Percentiles rank a stretch among this genome's conserved stretches.
phyloP scores from a whole-genome alignment of 2,888 invertebrate species.

The Melanophora roralis region DNA sequence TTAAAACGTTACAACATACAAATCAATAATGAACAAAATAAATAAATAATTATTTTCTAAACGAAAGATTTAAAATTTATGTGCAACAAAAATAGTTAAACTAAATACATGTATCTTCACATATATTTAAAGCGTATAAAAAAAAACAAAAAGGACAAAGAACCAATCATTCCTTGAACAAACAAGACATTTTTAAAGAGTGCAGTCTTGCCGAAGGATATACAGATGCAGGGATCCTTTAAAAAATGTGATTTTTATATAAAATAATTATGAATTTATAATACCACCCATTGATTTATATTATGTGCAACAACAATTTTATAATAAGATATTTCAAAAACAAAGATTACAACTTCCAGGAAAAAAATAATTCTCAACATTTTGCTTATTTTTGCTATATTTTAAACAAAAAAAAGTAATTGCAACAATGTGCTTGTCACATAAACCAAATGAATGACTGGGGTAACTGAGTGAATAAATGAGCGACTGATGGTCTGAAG shows the following conservation, averaged over 20 bases:
- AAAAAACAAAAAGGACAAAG: neutral
- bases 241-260: neutral
- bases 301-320: neutral
- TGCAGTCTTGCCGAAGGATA: neutral
- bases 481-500: neutral
- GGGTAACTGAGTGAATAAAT: neutral
- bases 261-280: neutral
- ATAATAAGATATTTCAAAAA: conserved; percentile 2
- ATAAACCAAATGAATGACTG: conserved; percentile 7
- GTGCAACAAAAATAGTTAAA: neutral
- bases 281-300: conserved; percentile 31
- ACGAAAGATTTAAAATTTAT: conserved; percentile 15
- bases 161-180: neutral
- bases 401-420: conserved; percentile 28
- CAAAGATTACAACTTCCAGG: neutral
- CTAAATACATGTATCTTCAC: neutral
- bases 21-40: neutral
- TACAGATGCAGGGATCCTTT: neutral
- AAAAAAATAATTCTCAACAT: neutral
- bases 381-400: neutral
- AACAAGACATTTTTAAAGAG: neutral
- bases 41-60: conserved; percentile 8
- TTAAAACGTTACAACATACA: neutral
- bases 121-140: neutral
- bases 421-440: conserved; percentile 15